Percentiles rank a stretch among this genome's conserved stretches.
phyloP scores from a whole-genome alignment of 2,797 vertebrate genomes.

The Peromyscus melanophrys region DNA sequence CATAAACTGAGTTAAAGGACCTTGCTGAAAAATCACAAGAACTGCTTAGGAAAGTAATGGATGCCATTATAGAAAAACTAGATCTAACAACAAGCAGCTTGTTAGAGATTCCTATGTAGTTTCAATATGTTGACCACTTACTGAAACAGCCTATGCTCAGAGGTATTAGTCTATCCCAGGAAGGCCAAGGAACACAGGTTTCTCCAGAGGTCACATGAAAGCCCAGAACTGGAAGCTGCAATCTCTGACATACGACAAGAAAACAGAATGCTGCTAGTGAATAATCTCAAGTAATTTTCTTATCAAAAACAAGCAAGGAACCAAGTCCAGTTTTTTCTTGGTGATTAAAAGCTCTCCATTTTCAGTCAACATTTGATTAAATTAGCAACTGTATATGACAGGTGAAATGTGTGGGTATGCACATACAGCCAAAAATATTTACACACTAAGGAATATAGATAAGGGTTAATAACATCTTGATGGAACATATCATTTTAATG shows the following conservation, averaged over 20 bases:
- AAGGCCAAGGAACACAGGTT: background rate
- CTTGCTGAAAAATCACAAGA: constrained; percentile 89
- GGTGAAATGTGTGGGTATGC: background rate
- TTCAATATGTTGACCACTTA: background rate
- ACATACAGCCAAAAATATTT: constrained; percentile 68
- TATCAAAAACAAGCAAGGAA: constrained; percentile 40
- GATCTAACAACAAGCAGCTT: constrained; percentile 75
- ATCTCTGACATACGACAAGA: constrained; percentile 29
- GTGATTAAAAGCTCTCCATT: background rate
- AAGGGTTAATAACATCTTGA: constrained; percentile 56
- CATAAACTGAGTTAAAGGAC: constrained; percentile 90
- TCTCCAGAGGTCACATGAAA: background rate
- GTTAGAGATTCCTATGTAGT: constrained; percentile 53
- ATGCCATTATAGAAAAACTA: constrained; percentile 84
- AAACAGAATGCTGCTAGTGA: constrained; percentile 54
- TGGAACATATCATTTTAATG: constrained; percentile 67
- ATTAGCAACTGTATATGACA: constrained; percentile 23
- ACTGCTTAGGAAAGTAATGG: constrained; percentile 86
- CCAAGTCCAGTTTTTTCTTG: background rate
- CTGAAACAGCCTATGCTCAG: background rate
- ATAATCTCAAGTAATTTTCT: background rate
- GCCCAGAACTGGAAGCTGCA: rapidly evolving
- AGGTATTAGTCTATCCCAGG: background rate
- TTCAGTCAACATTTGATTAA: constrained; percentile 38
- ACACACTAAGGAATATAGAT: constrained; percentile 41